These are phyloP conservation scores for Calyptommatus sinebrachiatus DNA, from an alignment of 2,113 vertebrate genomes.

Conservation along the genomic window DNA sequence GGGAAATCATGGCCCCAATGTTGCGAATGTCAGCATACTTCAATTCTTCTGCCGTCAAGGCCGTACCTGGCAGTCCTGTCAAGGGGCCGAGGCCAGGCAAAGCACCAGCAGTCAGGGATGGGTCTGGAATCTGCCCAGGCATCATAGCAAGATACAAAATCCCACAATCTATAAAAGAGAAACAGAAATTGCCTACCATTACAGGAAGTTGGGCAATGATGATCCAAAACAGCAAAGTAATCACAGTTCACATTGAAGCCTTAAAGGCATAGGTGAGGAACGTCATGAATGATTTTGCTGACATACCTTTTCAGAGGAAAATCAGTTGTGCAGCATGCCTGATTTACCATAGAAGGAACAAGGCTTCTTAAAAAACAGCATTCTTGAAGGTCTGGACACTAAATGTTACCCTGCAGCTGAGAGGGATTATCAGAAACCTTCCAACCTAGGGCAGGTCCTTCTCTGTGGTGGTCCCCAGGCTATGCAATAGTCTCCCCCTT, in stretches of 20 bases:
- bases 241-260: neutral
- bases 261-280: neutral
- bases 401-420: too few relatives aligned
- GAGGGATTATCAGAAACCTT: too few relatives aligned
- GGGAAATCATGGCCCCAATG: conserved; percentile 88
- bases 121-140: conserved; percentile 96
- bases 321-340: neutral
- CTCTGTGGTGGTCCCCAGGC: too few relatives aligned
- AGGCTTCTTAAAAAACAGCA: too few relatives aligned
- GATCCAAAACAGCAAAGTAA: neutral
- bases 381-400: too few relatives aligned
- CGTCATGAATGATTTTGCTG: neutral
- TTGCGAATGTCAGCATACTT: conserved; percentile 88
- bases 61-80: conserved; percentile 85
- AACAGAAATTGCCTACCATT: conserved; percentile 1
- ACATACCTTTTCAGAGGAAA: neutral
- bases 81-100: conserved; percentile 88
- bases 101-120: conserved; percentile 87
- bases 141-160: conserved; percentile 83
- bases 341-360: too few relatives aligned
- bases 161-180: conserved; percentile 50
- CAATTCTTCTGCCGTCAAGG: conserved; percentile 83
- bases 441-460: too few relatives aligned
- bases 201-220: neutral
- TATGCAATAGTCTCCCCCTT: too few relatives aligned